phyloP scores from a whole-genome alignment of 2,113 vertebrate genomes.

The Prionailurus viverrinus region DNA sequence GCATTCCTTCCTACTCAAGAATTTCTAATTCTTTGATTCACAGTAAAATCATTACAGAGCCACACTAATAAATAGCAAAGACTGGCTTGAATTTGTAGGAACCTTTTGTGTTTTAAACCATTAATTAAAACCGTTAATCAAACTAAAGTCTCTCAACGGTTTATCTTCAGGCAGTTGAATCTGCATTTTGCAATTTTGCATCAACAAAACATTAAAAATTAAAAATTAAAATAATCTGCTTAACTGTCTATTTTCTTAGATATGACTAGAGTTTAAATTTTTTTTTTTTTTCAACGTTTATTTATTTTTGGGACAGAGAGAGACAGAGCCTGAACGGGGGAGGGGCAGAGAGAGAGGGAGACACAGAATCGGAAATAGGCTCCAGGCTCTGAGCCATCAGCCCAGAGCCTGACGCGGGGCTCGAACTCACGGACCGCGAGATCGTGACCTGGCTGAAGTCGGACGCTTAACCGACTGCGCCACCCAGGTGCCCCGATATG shows the following conservation, averaged over 20 bases:
- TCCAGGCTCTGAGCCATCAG: no score
- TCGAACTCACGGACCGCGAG: no score
- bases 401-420: no score
- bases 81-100: background rate
- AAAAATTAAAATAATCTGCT: background rate
- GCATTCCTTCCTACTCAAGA: background rate
- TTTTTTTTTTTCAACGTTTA: no score
- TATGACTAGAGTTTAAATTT: background rate
- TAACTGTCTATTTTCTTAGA: background rate
- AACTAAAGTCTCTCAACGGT: background rate
- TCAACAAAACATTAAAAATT: background rate
- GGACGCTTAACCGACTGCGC: no score
- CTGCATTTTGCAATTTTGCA: background rate
- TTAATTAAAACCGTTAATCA: background rate
- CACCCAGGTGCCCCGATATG: no score
- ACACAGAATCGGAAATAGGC: no score
- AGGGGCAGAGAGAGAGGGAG: no score
- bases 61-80: background rate
- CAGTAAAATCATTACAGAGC: background rate
- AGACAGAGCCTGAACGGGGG: no score
- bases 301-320: no score
- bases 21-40: conserved; percentile 25
- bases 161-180: background rate
- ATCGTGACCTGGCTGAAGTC: no score
- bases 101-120: background rate